phyloP scores from a whole-genome alignment of 2,888 invertebrate genomes.

The Orthonychiurus folsomi region DNA sequence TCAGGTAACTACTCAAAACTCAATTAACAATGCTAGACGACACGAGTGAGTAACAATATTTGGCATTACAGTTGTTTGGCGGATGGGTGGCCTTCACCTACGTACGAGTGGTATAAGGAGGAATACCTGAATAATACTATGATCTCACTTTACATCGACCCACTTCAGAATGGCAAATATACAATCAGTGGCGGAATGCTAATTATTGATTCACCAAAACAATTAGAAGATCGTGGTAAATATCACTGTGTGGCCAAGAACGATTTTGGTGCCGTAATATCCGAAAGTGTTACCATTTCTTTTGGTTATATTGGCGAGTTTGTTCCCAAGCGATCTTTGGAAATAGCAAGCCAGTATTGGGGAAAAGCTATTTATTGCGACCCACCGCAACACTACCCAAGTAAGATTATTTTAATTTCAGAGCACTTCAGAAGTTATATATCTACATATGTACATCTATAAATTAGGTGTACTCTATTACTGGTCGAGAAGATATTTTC shows the following conservation, averaged over 20 bases:
- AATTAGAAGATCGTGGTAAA: constrained; percentile 64
- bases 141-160: constrained; percentile 65
- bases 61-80: constrained; percentile 58
- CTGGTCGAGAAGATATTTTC: constrained; percentile 83
- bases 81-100: constrained; percentile 79
- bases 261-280: constrained; percentile 75
- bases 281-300: constrained; percentile 75
- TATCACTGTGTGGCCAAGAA: constrained; percentile 91
- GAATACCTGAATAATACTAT: constrained; percentile 71
- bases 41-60: too few relatives aligned
- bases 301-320: constrained; percentile 86
- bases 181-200: constrained; percentile 85
- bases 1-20: constrained; percentile 55
- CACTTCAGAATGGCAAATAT: constrained; percentile 61
- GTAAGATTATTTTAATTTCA: constrained; percentile 42
- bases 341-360: constrained; percentile 83
- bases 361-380: constrained; percentile 87
- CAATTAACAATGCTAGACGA: too few relatives aligned
- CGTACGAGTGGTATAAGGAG: constrained; percentile 82
- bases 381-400: constrained; percentile 83
- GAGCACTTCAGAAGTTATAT: neutral
- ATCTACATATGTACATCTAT: neutral
- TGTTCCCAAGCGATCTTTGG: constrained; percentile 72
- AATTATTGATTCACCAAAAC: constrained; percentile 76
- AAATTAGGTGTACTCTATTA: constrained; percentile 65